Evolutionary conservation across 2,888 invertebrate species (phyloP), one percentile per base, ranked within the genome.

Genomic region (Leptinotarsa rubiginosa): DNA sequence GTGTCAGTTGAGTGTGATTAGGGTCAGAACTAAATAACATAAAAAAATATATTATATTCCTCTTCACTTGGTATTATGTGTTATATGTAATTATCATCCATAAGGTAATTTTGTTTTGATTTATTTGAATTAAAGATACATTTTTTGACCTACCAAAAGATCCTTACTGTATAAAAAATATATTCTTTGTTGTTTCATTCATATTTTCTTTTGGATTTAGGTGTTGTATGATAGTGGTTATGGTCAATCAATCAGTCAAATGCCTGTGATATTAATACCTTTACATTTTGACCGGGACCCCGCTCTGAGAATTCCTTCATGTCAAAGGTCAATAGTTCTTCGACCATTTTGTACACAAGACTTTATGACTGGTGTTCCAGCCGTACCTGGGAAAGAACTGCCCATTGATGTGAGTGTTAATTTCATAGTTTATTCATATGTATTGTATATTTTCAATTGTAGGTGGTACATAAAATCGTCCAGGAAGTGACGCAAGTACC

Each of bases 311-410:
- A 92, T 93, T 83, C 94, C 97, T 12, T 97, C 97, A 47, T 97
- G 97, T 89, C 96, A 96, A 89, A 93, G 97, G 86, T 98, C 98
- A 59, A 91, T 99, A 72, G 98, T 98, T 78, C 91, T 99, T 82
- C 92, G 99, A 87, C 98, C 99, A 81, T 99, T 99, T 90, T 91
- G 97, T 87, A 97, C 98, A 52, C 92, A 93, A 79, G 99, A 99
- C 90, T 99, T 99, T 89, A 99, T 99, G 99, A 99, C 99, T 68
- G 99, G 99, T 75, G 89, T 95, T 70, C 96, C 99, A 50, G 99
- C 97, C 25, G 89, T 96, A 84, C 99, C 99, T 72, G 97, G 95
- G 81, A 94, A 92, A 84, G 91, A 95, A 84, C 90, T 98, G 89
- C 96, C 97, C 82, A 88, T 94, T 82, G 93, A 93, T 85, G 96